These are phyloP conservation scores for Drosophila anomalipes DNA, from an alignment of 2,888 invertebrate genomes.

Conservation along the genomic window DNA sequence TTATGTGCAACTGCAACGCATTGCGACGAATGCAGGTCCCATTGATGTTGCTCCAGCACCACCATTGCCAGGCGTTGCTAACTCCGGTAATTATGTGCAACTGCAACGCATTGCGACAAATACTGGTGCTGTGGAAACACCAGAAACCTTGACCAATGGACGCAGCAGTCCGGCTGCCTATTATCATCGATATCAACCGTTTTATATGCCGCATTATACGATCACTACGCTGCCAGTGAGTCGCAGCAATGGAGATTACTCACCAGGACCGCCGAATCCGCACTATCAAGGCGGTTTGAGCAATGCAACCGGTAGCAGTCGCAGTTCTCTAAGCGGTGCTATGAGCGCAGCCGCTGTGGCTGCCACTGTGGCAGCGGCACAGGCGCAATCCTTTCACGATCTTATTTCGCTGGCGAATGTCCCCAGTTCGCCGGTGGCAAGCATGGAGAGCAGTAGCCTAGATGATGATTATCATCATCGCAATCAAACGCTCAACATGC, in stretches of 20 bases:
- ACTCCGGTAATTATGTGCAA: conserved; percentile 15
- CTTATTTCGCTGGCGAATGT: conserved; percentile 56
- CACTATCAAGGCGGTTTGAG: conserved; percentile 66
- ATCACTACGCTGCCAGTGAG: conserved; percentile 61
- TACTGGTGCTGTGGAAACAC: conserved; percentile 9
- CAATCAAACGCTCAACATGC: conserved; percentile 39
- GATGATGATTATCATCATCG: conserved; percentile 52
- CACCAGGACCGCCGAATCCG: conserved; percentile 51
- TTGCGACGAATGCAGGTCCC: not conserved
- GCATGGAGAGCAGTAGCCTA: conserved; percentile 25
- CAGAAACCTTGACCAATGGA: conserved; percentile 25
- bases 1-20: conserved; percentile 9
- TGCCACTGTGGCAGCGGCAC: conserved; percentile 68
- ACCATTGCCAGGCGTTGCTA: conserved; percentile 4
- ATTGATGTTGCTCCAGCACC: not conserved
- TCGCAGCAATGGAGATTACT: conserved; percentile 44
- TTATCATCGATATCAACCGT: conserved; percentile 71
- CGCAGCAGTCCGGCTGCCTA: conserved; percentile 63
- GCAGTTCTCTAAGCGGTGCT: conserved; percentile 70
- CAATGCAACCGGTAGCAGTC: conserved; percentile 66
- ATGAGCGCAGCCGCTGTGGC: conserved; percentile 72
- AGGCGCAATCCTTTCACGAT: conserved; percentile 66
- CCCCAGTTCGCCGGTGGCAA: conserved; percentile 50
- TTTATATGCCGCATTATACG: conserved; percentile 69
- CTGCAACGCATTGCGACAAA: conserved; percentile 25